phyloP scores from a whole-genome alignment of 2,888 invertebrate genomes.

The Folsomia candida region DNA sequence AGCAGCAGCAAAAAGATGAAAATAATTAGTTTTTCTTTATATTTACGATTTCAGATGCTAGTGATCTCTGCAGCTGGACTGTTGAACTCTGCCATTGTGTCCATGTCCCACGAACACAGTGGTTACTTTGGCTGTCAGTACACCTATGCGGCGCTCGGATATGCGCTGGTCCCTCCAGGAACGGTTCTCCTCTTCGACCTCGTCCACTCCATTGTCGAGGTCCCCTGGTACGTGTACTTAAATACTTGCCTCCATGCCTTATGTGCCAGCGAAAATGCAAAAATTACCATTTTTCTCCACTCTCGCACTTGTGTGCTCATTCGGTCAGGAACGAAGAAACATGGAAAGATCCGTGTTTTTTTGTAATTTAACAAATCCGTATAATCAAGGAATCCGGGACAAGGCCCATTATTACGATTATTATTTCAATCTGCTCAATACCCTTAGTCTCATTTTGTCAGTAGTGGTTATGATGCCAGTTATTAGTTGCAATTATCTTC shows the following conservation, averaged over 20 bases:
- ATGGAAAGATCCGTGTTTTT: background rate
- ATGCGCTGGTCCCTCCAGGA: conserved; percentile 42
- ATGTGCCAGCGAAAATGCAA: too few relatives aligned
- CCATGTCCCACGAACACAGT: conserved; percentile 47
- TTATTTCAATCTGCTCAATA: background rate
- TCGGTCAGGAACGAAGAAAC: too few relatives aligned
- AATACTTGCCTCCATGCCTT: too few relatives aligned
- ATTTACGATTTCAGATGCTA: conserved; percentile 45
- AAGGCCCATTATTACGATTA: background rate
- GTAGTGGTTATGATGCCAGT: too few relatives aligned
- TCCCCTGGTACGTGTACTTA: conserved; percentile 41
- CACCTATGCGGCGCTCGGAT: conserved; percentile 46
- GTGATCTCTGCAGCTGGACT: conserved; percentile 50
- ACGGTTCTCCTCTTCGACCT: conserved; percentile 40
- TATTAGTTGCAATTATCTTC: too few relatives aligned
- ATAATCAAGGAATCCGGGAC: background rate
- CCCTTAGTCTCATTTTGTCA: too few relatives aligned
- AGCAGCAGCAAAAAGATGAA: too few relatives aligned
- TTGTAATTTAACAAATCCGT: background rate
- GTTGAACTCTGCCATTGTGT: conserved; percentile 45
- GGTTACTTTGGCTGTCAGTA: conserved; percentile 49
- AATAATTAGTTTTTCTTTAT: background rate
- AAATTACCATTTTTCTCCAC: too few relatives aligned
- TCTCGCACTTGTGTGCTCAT: too few relatives aligned
- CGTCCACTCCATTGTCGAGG: conserved; percentile 35